Conservation (phyloP, 2,797 vertebrate genomes). For the Morelia viridis region DNA sequence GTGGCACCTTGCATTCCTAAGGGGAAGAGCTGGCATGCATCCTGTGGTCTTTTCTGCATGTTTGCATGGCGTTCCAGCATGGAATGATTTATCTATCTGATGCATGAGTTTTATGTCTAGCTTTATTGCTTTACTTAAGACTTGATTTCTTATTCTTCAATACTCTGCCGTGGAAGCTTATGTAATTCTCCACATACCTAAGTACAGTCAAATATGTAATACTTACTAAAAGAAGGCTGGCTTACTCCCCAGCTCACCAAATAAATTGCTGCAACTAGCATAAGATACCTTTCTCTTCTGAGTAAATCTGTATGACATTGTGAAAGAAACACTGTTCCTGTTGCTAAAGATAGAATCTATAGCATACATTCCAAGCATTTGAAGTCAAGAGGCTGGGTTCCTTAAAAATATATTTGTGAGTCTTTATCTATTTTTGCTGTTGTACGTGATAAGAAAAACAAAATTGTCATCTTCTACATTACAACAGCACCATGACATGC, state of each 20-base stretch:
- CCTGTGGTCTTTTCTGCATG: not conserved
- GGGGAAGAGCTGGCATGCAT: no score
- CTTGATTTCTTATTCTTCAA: not conserved
- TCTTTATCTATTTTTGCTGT: constrained; percentile 51
- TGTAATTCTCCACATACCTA: not conserved
- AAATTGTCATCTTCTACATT: constrained; percentile 57
- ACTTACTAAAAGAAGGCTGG: not conserved
- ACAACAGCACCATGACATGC: constrained; percentile 43
- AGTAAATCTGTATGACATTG: constrained; percentile 37
- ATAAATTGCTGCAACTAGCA: not conserved
- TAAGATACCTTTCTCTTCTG: not conserved
- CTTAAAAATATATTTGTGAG: constrained; percentile 51
- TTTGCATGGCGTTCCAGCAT: not conserved
- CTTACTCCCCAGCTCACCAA: not conserved
- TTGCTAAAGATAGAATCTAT: constrained; percentile 14
- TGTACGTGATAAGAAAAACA: constrained; percentile 58
- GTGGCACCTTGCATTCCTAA: not conserved
- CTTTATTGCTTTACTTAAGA: not conserved
- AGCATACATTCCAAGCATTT: constrained; percentile 42
- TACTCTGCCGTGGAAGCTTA: not conserved
- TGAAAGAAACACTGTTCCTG: constrained; percentile 30
- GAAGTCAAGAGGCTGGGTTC: constrained; percentile 43
- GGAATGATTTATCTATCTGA: not conserved
- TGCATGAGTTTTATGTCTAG: not conserved
- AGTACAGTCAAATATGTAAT: not conserved